phyloP scores from a whole-genome alignment of 2,113 vertebrate genomes.

The Tenebrosternarchus preto region DNA sequence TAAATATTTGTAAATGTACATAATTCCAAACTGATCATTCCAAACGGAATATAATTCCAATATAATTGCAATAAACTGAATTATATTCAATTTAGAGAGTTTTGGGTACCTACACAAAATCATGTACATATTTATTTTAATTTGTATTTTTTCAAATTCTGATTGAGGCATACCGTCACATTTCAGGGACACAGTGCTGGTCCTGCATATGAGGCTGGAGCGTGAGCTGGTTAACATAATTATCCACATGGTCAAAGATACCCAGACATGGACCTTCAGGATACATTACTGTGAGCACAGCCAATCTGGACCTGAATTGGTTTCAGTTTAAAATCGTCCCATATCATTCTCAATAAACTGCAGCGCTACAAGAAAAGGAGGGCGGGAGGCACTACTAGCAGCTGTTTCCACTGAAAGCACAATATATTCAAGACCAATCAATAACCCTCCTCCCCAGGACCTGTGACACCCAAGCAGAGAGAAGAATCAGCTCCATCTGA shows the following conservation, averaged over 20 bases:
- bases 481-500: conserved; percentile 89
- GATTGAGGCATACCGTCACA: background rate
- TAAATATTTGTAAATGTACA: background rate
- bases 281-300: conserved; percentile 64
- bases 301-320: conserved; percentile 74
- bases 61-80: too few relatives aligned
- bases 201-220: conserved; percentile 48
- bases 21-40: too few relatives aligned
- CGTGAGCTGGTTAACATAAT: conserved; percentile 68
- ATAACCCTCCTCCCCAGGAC: conserved; percentile 80
- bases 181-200: background rate
- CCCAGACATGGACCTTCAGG: conserved; percentile 68
- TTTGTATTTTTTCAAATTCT: background rate
- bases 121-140: background rate
- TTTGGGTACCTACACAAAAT: background rate
- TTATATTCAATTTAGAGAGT: too few relatives aligned
- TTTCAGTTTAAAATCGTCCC: conserved; percentile 79
- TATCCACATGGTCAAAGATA: conserved; percentile 65
- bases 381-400: conserved; percentile 79
- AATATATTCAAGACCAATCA: conserved; percentile 91
- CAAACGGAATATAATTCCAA: too few relatives aligned
- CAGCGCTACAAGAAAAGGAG: conserved; percentile 57
- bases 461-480: conserved; percentile 86
- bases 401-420: conserved; percentile 83
- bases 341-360: conserved; percentile 76